These are phyloP conservation scores for Pseudanteris insignis DNA, from an alignment of 2,888 invertebrate genomes.

Conservation along the genomic window DNA sequence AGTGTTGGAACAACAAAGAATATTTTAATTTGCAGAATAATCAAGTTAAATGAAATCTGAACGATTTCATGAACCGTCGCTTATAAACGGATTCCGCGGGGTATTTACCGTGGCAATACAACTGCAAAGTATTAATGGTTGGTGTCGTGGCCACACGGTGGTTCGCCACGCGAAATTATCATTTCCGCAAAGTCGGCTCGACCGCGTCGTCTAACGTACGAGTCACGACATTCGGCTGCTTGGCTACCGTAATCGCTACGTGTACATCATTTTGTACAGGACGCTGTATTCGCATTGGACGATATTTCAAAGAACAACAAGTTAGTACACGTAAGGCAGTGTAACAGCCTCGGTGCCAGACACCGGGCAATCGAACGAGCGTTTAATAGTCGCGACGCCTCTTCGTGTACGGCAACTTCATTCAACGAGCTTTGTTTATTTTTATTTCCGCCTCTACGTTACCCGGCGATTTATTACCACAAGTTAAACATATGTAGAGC, in stretches of 20 bases:
- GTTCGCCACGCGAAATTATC: constrained; percentile 62
- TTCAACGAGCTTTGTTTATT: constrained; percentile 23
- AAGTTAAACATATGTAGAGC: constrained; percentile 16
- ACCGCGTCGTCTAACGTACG: constrained; percentile 15
- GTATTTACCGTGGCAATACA: constrained; percentile 24
- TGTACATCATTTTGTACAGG: constrained; percentile 19
- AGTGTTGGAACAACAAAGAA: too few relatives aligned
- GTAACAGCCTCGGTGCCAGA: constrained; percentile 64
- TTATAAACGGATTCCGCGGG: constrained; percentile 13
- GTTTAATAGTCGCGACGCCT: not conserved
- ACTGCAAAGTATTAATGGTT: constrained; percentile 54
- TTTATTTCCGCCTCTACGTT: constrained; percentile 8
- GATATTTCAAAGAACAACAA: constrained; percentile 31
- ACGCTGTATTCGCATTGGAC: constrained; percentile 17
- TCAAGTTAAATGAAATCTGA: constrained; percentile 13
- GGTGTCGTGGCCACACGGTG: constrained; percentile 63
- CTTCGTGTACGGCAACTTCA: constrained; percentile 8
- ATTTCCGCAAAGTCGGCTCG: constrained; percentile 40
- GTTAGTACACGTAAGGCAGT: constrained; percentile 47
- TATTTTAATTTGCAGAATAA: constrained; percentile 11
- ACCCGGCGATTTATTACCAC: constrained; percentile 24
- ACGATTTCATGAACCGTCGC: constrained; percentile 2
- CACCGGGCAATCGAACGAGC: constrained; percentile 48
- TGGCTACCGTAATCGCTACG: constrained; percentile 27
- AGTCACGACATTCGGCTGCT: constrained; percentile 46